Evolutionary conservation across 2,797 vertebrate species (phyloP).

Genomic region (Poliocrania exsul): DNA sequence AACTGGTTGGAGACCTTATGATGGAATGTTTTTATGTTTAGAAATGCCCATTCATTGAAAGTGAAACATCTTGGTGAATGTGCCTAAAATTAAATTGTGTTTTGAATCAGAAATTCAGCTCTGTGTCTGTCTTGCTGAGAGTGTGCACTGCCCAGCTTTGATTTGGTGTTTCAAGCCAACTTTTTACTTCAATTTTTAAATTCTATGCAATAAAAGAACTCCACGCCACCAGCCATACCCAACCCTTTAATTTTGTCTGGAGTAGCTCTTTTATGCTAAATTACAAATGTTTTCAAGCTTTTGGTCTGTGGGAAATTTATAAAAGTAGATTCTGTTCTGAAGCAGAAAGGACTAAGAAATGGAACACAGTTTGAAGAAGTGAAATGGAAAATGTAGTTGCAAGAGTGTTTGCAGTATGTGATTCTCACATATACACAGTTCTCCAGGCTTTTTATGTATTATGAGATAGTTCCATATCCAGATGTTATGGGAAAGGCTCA

Average conservation of each 20-base stretch:
- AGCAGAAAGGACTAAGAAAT: neutral
- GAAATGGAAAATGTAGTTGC: slow-evolving; percentile 30
- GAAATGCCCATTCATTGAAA: neutral
- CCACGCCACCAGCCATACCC: neutral
- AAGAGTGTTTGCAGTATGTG: neutral
- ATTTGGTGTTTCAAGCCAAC: neutral
- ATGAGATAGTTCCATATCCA: neutral
- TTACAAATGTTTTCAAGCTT: slow-evolving; percentile 19
- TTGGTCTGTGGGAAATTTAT: neutral
- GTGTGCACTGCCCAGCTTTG: neutral
- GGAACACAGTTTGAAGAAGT: neutral
- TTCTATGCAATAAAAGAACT: neutral
- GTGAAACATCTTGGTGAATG: neutral
- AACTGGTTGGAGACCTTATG: neutral
- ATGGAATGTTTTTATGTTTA: neutral
- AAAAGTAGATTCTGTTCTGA: neutral
- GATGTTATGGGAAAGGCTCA: neutral
- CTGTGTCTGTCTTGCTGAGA: neutral
- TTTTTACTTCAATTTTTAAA: neutral
- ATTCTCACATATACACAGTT: neutral
- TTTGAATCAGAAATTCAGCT: neutral
- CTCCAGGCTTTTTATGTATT: neutral
- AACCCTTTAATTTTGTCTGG: slow-evolving; percentile 18
- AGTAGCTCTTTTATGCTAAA: neutral
- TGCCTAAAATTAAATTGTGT: neutral